Evolutionary conservation across 2,797 vertebrate species (phyloP), one percentile per base, ranked within the genome.

Genomic region (Scomberomorus guttatus): DNA sequence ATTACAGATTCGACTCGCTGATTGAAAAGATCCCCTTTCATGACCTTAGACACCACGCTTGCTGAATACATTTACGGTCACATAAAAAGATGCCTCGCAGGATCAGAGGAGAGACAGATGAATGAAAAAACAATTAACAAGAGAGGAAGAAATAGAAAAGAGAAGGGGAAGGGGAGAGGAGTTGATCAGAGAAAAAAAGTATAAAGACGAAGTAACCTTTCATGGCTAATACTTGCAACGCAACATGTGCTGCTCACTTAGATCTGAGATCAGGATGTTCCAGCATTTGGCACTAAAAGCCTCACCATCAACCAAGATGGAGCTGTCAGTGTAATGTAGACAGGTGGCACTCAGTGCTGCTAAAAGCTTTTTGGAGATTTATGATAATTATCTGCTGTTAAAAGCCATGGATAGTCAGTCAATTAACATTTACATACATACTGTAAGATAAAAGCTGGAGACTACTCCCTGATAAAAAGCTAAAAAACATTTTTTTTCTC

Each of bases 11-110:
- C 72, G 13, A 62, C 87, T 85, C 82, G 54, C 82, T 89, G 87
- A 89, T 91, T 91, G 79, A 91, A 91, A 86, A 85, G 79, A 79
- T 81, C 77, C 81, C 83, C 90, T 91, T 93, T 94, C 83, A 90
- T 83, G 80, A 89, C 80, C 86, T 87, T 29, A 72, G 88, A 91
- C 76, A 62, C 64, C 63, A 22, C 5, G 63, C 56, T 62, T 6
- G 60, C 76, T 92, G 93, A 91, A 93, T 93, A 87, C 78, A 90
- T 90, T 91, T 80, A 79, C 57, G 29, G 67, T 71, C 69, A 84
- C 86, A 93, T 87, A 64, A 92, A 91, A 86, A 82, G 89, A 90
- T 6, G 62, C 75, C 82, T 85, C 71, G 1, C 59, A 88, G 81
- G 88, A 91, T 91, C 90, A 90, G 74, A 92, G 75, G 74, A 64